phyloP scores from a whole-genome alignment of 2,113 vertebrate genomes.

The Lanius collurio region DNA sequence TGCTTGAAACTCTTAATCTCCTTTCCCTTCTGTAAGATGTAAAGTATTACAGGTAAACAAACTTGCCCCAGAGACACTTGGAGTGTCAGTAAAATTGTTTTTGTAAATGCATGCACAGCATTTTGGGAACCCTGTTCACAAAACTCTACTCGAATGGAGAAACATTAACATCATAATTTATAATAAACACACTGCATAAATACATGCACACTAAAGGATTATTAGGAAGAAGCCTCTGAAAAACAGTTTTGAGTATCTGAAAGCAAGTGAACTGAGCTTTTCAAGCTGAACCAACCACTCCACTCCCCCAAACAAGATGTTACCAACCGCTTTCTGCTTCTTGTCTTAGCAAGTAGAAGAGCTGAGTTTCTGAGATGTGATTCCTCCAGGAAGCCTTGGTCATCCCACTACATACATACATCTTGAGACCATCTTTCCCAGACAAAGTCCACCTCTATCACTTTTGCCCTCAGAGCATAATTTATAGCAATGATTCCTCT shows the following conservation, averaged over 20 bases:
- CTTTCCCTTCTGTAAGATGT: not conserved
- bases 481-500: not conserved
- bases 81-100: not conserved
- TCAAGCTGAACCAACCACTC: not conserved
- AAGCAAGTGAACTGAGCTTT: not conserved
- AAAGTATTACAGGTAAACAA: not conserved
- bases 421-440: not conserved
- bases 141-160: not conserved
- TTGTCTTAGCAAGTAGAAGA: not conserved
- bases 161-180: not conserved
- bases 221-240: not conserved
- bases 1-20: not conserved
- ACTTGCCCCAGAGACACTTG: not conserved
- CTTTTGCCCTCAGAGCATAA: not conserved
- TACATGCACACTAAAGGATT: not conserved
- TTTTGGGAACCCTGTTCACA: not conserved
- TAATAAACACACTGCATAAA: not conserved
- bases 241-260: not conserved
- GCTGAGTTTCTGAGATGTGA: not conserved
- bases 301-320: not conserved
- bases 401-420: not conserved
- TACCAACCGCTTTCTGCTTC: not conserved
- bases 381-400: not conserved
- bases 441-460: not conserved
- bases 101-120: not conserved